Percentiles rank a stretch among this genome's conserved stretches.
Evolutionary conservation across 2,888 invertebrate genomes (phyloP).

Genomic region (Diplolepis rosae): DNA sequence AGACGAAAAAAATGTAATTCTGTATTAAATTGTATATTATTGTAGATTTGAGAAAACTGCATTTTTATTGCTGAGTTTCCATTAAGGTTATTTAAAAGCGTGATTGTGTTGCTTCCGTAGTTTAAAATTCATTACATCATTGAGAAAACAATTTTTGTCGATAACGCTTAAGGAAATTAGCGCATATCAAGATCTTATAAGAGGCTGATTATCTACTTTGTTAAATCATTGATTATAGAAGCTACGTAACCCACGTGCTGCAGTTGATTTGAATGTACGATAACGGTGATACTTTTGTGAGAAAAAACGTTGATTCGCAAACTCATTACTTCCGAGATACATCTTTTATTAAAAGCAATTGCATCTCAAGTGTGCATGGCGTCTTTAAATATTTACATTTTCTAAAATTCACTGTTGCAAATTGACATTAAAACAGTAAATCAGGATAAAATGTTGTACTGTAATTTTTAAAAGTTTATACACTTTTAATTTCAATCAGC

Average conservation of each 20-base stretch:
- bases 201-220: constrained; percentile 19
- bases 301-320: constrained; percentile 8
- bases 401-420: background rate
- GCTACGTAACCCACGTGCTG: constrained; percentile 19
- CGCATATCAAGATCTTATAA: constrained; percentile 10
- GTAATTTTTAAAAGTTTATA: no score
- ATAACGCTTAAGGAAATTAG: background rate
- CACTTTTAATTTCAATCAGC: no score
- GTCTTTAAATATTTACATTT: background rate
- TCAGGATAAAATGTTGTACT: background rate
- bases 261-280: constrained; percentile 24
- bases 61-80: no score
- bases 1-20: no score
- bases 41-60: no score
- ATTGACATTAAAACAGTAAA: background rate
- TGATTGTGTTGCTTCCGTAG: background rate
- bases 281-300: constrained; percentile 22
- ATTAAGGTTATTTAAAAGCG: no score
- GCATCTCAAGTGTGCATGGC: background rate
- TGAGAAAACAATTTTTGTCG: background rate
- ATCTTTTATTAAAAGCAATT: constrained; percentile 7
- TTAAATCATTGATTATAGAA: constrained; percentile 25
- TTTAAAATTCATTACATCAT: background rate
- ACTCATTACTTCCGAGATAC: constrained; percentile 9
- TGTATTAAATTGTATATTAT: no score